Evolutionary conservation across 1,140 invertebrate species (phyloP).

Genomic region (Penaeus vannamei): DNA sequence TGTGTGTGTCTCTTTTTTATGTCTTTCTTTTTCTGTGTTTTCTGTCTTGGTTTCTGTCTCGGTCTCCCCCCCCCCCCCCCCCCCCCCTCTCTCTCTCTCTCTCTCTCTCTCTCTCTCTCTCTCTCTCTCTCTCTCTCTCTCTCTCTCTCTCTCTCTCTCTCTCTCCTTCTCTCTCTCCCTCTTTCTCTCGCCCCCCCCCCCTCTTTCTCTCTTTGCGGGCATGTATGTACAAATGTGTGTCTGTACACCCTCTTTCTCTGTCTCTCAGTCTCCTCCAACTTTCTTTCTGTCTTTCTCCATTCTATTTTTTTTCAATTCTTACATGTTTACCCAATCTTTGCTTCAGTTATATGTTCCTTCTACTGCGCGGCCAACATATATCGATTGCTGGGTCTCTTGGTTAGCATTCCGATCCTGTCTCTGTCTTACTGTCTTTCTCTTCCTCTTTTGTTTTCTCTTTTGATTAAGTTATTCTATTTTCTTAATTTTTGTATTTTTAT

Average conservation of each 20-base stretch:
- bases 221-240: no score
- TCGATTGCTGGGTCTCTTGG: no score
- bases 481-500: no score
- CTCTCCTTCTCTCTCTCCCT: not conserved
- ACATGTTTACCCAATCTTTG: no score
- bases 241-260: constrained; percentile 1
- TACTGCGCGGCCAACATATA: no score
- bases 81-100: no score
- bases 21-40: not conserved
- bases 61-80: no score
- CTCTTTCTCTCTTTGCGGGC: not conserved
- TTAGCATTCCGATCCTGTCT: no score
- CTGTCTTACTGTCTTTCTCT: no score
- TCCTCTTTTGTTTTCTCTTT: no score
- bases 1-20: not conserved
- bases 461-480: not conserved
- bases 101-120: no score
- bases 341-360: no score
- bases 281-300: not conserved
- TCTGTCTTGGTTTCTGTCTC: not conserved
- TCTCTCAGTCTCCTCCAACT: not conserved
- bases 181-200: not conserved
- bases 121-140: not conserved
- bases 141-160: not conserved
- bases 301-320: not conserved